Evolutionary conservation across 2,113 vertebrate genomes (phyloP).

Genomic region (Osmerus eperlanus): DNA sequence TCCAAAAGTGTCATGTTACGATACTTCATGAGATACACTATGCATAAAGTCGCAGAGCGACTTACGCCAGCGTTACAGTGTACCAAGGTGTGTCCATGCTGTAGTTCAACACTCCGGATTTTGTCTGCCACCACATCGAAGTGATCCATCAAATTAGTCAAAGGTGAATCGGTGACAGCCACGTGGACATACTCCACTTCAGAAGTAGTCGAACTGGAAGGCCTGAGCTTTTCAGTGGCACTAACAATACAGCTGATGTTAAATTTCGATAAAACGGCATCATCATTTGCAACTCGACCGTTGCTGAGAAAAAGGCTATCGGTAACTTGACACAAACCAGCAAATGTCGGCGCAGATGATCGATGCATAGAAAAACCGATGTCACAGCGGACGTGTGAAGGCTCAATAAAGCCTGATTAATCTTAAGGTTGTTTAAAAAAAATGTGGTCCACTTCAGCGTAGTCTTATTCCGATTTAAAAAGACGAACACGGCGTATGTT

Average conservation of each 20-base stretch:
- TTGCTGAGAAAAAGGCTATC: conserved; percentile 69
- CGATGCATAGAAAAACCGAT: conserved; percentile 19
- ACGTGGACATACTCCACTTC: conserved; percentile 63
- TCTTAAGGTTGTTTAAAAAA: no score
- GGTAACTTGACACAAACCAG: conserved; percentile 66
- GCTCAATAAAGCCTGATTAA: no score
- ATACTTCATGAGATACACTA: conserved; percentile 72
- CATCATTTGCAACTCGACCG: conserved; percentile 49
- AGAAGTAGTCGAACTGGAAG: conserved; percentile 1
- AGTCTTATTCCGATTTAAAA: no score
- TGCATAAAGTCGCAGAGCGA: conserved; percentile 70
- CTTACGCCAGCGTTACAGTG: conserved; percentile 76
- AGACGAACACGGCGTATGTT: not conserved
- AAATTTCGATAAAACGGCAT: conserved; percentile 32
- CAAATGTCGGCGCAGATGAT: conserved; percentile 34
- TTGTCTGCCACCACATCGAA: conserved; percentile 68
- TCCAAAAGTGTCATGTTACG: conserved; percentile 49
- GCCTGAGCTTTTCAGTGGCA: conserved; percentile 40
- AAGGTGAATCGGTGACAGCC: conserved; percentile 60
- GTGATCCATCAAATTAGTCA: conserved; percentile 49
- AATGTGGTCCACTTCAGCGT: no score
- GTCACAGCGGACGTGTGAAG: no score
- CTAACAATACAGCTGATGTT: conserved; percentile 69
- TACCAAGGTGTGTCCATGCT: conserved; percentile 60
- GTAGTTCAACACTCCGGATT: conserved; percentile 7